Base-by-base conservation (phyloP, 2,113 vertebrate genomes). In the Psophia crepitans region DNA sequence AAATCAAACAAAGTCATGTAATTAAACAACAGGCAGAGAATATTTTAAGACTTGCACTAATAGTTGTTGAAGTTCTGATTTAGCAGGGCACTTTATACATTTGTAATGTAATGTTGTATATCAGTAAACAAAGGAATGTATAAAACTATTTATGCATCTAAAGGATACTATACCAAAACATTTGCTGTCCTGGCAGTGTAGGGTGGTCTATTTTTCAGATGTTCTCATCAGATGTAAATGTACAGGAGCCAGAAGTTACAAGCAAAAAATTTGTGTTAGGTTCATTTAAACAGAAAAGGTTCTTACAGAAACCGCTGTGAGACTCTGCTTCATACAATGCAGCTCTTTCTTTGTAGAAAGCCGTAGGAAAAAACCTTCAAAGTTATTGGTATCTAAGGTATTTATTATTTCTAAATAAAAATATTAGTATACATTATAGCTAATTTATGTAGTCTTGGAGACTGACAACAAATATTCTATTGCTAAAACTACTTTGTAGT, bases 1-100 rank as follows among this genome's bases (percentile, higher is more conserved):
- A 96, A 97, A 94, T 94, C 41, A 97, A 97, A 95, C 30, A 89
- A 90, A 92, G 95, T 87, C 91, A 97, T 93, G 65, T 79, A 91
- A 96, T 93, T 90, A 96, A 94, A 89, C 23, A 79, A 56, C 48
- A 83, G 60, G 33, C 44, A 88, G 74, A 79, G 70, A 70, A 53
- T 48, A 80, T 69, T 37, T 64, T 69, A 71, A 77, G 73, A 65
- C 21, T 43, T 37, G 11, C 51, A 74, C 37, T 80, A 91, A 71
- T 48, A 35, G 35, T 48, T 46, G 33, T 44, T 89, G 84, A 83
- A 53, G 26, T 73, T 89, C 79, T 44, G 23, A 74, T 43, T 69
- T 49, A 86, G 9, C 4, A 7, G 21, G 13, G 15, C 21, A 27
- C 14, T 44, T 82, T 37, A 14, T 56, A 26, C 14, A n/a, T 44